phyloP scores from a whole-genome alignment of 2,888 invertebrate genomes.

The Nesidiocoris tenuis region DNA sequence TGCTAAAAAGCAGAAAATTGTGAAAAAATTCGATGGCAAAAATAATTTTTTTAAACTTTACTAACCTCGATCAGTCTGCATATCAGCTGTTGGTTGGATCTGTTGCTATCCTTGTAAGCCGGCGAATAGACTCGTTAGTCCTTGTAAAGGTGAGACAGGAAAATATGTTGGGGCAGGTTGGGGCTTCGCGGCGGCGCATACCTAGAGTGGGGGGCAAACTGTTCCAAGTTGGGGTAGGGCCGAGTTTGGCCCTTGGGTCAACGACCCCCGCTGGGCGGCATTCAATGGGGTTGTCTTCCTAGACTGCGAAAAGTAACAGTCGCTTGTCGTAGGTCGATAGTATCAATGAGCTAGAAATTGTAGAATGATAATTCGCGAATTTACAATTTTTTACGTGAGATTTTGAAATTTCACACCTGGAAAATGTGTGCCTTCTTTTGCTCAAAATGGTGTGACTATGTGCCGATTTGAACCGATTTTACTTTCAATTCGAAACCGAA shows the following conservation, averaged over 20 bases:
- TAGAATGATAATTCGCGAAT: conserved; percentile 14
- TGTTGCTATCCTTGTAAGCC: neutral
- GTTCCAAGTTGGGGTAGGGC: conserved; percentile 21
- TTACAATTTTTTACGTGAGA: no score
- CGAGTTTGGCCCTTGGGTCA: conserved; percentile 27
- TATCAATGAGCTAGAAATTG: conserved; percentile 28
- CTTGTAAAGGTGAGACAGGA: neutral
- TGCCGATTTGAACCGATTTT: no score
- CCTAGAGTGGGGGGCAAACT: neutral
- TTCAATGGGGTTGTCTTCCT: neutral
- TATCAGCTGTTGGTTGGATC: neutral
- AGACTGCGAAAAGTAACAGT: neutral
- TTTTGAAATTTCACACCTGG: no score
- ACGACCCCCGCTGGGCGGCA: conserved; percentile 11
- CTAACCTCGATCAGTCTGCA: neutral
- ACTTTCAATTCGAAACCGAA: no score
- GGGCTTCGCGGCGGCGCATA: neutral
- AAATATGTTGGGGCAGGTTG: conserved; percentile 20
- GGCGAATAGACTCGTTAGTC: neutral
- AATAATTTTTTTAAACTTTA: neutral
- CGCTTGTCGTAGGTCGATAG: conserved; percentile 36
- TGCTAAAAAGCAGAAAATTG: no score
- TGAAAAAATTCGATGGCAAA: no score
- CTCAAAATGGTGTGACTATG: no score
- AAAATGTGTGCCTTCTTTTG: no score